Base-by-base conservation (phyloP, 2,797 vertebrate genomes). In the Sylvilagus floridanus region DNA sequence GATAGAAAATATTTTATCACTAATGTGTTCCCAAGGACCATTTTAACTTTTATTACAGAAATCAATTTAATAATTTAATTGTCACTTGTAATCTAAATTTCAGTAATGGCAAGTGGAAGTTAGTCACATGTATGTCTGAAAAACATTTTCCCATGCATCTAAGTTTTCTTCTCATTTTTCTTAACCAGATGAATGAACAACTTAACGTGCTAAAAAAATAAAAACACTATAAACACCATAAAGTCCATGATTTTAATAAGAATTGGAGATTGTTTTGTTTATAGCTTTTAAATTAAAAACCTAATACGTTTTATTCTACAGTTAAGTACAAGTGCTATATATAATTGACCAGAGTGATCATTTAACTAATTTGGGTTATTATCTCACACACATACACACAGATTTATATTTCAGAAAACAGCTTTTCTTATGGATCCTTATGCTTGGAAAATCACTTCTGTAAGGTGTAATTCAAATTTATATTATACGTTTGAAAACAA, bases 251-350 rank as follows among this genome's bases (percentile, higher is more conserved):
- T 63, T 90, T 16, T 72, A 83, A 54, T 37, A 92, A 76, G 13
- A 95, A 62, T 6, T 76, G 3, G 16, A 37, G 1, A 37, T 9
- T 92, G 30, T 16, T 65, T 69, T 65, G 7, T 87, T 47, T 90
- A 30, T 77, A 63, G 12, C n/a, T 84, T 87, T 93, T 90, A 72
- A 90, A 62, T 81, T 84, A 92, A 95, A 79, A 81, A n/a, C 26
- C 7, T 90, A 93, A 35, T 47, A 54, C 71, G 1, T 72, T 86
- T 79, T 76, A n/a, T 76, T 62, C 1, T 86, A 72, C 0, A 75
- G 14, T 66, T 83, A 86, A 83, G 5, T 78, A 4, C 0, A 76
- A 35, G 52, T 95, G 6, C 22, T 76, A 57, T 1, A 1, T 76
- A 57, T 63, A 93, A 73, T 90, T 92, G 30, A 32, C 35, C 26